Evolutionary conservation across 2,888 invertebrate species (phyloP), one percentile per base, ranked within the genome.

Genomic region (Polymixis lichenea): DNA sequence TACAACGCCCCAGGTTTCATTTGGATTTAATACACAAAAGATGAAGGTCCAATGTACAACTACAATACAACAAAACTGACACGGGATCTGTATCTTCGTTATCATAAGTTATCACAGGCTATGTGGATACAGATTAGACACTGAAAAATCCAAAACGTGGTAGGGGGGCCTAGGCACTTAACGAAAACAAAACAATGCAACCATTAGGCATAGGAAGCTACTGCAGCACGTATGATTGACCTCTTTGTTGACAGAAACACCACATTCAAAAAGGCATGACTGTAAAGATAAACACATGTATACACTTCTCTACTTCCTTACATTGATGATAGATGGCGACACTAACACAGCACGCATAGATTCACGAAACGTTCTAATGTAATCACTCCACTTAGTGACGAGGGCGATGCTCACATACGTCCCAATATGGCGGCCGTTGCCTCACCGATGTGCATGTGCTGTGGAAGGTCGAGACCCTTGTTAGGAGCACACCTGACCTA

Each of bases 401-500:
- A 74, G 78, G 56, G 79, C 64, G 81, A 72, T 77, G 78, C 69
- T 74, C 81, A 72, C 69, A 65, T 43, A n/a, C n/a, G n/a, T 65
- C 81, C 74, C 32, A 69, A 62, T 75, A 84, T 60, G 84, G 83
- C 43, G 4, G n/a, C 28, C 11, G 28, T 83, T 83, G 84, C 81
- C 62, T 78, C 84, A 81, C 62, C 3, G 32, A 56, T 56, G 56
- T 17, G 55, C n/a, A 43, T 53, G 77, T 17, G 43, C 51, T 46
- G 9, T 62, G 51, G 76, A 81, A 84, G 83, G 83, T 68, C 82
- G n/a, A 56, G 53, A n/a, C 13, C 83, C 83, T 81, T 83, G 74
- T 84, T 69, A 17, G 83, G 83, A 77, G 65, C 53, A 32, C 77
- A 69, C 38, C 77, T 84, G 84, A 81, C 84, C 77, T 61, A 81